Evolutionary conservation across 2,888 invertebrate species (phyloP), one percentile per base, ranked within the genome.

Genomic region (Actias luna): DNA sequence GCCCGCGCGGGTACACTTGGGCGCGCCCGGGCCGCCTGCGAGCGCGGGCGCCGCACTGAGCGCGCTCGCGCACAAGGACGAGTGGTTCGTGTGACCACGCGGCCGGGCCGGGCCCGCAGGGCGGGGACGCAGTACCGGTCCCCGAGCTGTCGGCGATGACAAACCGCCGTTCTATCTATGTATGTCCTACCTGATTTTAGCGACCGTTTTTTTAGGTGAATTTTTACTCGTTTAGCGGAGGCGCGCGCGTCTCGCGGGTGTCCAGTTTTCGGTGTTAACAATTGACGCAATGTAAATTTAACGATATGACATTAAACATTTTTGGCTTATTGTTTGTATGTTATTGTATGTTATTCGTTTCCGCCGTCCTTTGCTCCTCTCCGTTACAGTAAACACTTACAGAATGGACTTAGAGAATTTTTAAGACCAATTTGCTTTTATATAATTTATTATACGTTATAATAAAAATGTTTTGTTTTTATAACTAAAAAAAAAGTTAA

Each of bases 21-120:
- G 94, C 94, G 94, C 94, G 94, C 93, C 96, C 96, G 97, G 97
- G 97, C 97, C 97, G 97, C 97, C 97, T 96, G 96, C 95, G 95
- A 95, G 96, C 95, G 96, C 97, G 96, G 96, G 97, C 95, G 96
- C 96, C 95, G 96, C 95, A 94, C 94, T 95, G 94, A 94, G 96
- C 95, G 94, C 85, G 66, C 85, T 96, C 95, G 95, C 94, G 92
- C 95, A 97, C 94, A 97, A 97, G 93, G 97, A 97, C 94, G 97
- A 97, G 94, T 97, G 97, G 97, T 97, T 97, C 94, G 97, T 97
- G 93, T 95, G 93, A 16, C 39, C 46, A 50, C 62, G 84, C 85
- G 84, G 84, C 84, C 85, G 82, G 85, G 80, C 72, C 83, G 86
- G 85, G 84, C 85, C 83, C 86, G 85, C 85, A 85, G 85, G 84